Percentiles rank a stretch among this genome's conserved stretches.
These are phyloP conservation scores for Apantesis nais DNA, from an alignment of 2,888 invertebrate species.

Conservation along the genomic window DNA sequence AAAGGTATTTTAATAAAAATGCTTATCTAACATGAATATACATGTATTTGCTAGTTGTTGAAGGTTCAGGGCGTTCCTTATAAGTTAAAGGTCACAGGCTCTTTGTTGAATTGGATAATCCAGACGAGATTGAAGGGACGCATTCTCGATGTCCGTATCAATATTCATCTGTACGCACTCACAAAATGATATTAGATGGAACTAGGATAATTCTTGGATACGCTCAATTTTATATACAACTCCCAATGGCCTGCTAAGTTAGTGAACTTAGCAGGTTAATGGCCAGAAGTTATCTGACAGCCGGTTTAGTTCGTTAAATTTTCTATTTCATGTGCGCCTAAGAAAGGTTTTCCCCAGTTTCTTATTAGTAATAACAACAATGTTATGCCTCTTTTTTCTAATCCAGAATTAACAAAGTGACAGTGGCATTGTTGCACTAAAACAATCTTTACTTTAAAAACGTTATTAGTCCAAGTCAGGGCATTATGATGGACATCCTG, in stretches of 20 bases:
- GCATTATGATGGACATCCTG: no score
- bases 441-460: no score
- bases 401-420: no score
- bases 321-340: neutral
- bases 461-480: no score
- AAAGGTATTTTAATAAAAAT: neutral
- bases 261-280: neutral
- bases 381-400: no score
- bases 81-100: conserved; percentile 22
- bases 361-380: no score
- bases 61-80: conserved; percentile 10
- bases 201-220: neutral
- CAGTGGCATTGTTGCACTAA: no score
- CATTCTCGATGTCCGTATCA: conserved; percentile 20
- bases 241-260: no score
- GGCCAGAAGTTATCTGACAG: neutral
- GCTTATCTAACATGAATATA: neutral
- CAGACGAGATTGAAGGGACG: conserved; percentile 33
- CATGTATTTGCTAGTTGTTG: conserved; percentile 16
- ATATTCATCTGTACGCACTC: conserved; percentile 3
- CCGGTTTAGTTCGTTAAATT: neutral
- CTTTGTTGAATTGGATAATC: conserved; percentile 28
- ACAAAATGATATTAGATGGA: neutral
- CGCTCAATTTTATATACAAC: neutral
- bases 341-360: no score